Percentiles rank a stretch among this genome's conserved stretches.
These are phyloP conservation scores for Muntiacus muntjak DNA, from an alignment of 2,113 vertebrate species.

Conservation along the genomic window DNA sequence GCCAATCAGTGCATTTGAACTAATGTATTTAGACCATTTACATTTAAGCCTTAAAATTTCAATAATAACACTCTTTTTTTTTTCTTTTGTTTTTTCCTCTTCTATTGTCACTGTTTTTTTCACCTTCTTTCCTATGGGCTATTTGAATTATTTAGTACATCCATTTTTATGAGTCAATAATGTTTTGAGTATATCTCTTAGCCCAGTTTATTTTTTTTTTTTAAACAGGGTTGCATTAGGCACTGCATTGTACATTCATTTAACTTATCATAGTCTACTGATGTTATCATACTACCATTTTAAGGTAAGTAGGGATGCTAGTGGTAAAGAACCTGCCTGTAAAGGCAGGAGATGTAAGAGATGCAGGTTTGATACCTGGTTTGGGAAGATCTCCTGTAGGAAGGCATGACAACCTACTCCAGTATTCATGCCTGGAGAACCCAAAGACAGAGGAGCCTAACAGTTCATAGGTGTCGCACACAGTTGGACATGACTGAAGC, in stretches of 20 bases:
- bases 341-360: not conserved
- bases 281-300: not conserved
- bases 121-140: not conserved
- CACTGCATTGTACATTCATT: not conserved
- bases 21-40: not conserved
- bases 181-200: not conserved
- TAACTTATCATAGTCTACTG: not conserved
- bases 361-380: not conserved
- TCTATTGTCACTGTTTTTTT: not conserved
- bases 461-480: not conserved
- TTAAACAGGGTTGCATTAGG: not conserved
- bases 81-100: not conserved
- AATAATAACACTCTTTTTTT: not conserved
- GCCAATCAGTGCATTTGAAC: not conserved
- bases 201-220: not conserved
- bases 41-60: not conserved
- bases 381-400: not conserved
- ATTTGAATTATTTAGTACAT: not conserved
- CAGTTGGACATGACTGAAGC: not conserved
- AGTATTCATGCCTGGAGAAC: not conserved
- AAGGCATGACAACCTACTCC: not conserved
- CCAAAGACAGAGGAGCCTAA: not conserved
- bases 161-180: not conserved
- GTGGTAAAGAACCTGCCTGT: not conserved
- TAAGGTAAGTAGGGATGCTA: not conserved